phyloP scores from a whole-genome alignment of 2,888 invertebrate genomes.

The Cosmia pyralina region DNA sequence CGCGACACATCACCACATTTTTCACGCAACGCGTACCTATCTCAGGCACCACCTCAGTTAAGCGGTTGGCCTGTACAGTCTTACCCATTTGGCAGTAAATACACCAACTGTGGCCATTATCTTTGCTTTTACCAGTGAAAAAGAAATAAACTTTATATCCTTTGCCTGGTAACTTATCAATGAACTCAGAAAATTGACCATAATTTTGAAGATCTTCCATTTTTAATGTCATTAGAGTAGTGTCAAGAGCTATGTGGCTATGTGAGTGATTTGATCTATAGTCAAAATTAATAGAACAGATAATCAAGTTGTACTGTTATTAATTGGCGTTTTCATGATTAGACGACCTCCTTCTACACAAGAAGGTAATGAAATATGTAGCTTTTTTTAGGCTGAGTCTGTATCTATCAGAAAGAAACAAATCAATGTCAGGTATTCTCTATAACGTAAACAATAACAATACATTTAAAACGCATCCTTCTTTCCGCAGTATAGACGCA shows the following conservation, averaged over 20 bases:
- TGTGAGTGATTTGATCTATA: too few relatives aligned
- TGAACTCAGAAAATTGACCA: slow-evolving; percentile 75
- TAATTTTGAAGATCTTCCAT: slow-evolving; percentile 73
- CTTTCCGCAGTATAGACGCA: background rate
- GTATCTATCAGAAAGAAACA: background rate
- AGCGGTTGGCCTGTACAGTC: background rate
- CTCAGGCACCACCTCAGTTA: background rate
- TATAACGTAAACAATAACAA: background rate
- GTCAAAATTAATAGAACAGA: background rate
- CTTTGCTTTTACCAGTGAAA: slow-evolving; percentile 84
- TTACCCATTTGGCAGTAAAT: slow-evolving; percentile 84
- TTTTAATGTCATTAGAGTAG: slow-evolving; percentile 53
- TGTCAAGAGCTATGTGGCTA: background rate
- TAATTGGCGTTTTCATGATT: background rate
- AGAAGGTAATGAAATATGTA: background rate
- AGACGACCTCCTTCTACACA: background rate
- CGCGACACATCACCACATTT: background rate
- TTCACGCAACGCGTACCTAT: background rate
- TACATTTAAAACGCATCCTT: background rate
- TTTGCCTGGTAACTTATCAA: slow-evolving; percentile 72
- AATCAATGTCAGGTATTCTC: background rate
- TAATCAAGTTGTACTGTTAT: too few relatives aligned
- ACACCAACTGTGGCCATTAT: slow-evolving; percentile 95
- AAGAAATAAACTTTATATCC: slow-evolving; percentile 83
- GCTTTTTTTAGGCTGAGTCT: background rate